Conservation (phyloP, 2,888 invertebrate genomes). For the Trachelus troglodyta region DNA sequence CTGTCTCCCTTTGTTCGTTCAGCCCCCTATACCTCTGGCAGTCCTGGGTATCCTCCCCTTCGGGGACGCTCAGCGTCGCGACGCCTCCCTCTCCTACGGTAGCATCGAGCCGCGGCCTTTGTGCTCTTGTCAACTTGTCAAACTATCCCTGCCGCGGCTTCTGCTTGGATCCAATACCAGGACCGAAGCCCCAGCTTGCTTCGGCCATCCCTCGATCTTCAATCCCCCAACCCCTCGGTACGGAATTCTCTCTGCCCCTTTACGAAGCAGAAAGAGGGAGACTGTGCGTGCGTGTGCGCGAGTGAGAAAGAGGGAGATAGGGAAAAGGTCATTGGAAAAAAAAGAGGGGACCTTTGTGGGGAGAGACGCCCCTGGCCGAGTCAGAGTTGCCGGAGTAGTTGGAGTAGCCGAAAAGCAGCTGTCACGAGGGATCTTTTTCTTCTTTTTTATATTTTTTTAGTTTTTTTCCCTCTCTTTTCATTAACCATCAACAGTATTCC, state of each 20-base stretch:
- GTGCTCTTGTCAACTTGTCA: constrained; percentile 67
- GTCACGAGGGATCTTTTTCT: not conserved
- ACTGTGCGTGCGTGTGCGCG: not conserved
- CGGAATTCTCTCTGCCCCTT: not conserved
- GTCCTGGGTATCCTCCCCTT: constrained; percentile 9
- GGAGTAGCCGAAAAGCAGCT: not conserved
- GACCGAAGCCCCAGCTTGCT: constrained; percentile 32
- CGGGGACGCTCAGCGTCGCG: constrained; percentile 69
- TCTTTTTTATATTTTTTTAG: not conserved
- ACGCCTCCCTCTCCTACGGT: constrained; percentile 65
- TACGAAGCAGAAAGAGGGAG: not conserved
- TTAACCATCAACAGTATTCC: not conserved
- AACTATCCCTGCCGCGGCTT: constrained; percentile 58
- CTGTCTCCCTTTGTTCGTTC: constrained; percentile 55
- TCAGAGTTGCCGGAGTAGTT: not conserved
- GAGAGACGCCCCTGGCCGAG: constrained; percentile 4
- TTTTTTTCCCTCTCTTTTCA: not conserved
- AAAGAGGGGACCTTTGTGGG: not conserved
- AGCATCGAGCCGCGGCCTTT: constrained; percentile 66
- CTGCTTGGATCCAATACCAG: constrained; percentile 55
- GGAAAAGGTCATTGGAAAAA: not conserved
- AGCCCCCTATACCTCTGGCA: constrained; percentile 37
- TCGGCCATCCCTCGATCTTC: constrained; percentile 12
- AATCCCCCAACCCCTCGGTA: not conserved
- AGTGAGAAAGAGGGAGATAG: not conserved